Percentiles rank a stretch among this genome's conserved stretches.
These are phyloP conservation scores for Athripsodes cinereus DNA, from an alignment of 2,888 invertebrate species.

Conservation along the genomic window DNA sequence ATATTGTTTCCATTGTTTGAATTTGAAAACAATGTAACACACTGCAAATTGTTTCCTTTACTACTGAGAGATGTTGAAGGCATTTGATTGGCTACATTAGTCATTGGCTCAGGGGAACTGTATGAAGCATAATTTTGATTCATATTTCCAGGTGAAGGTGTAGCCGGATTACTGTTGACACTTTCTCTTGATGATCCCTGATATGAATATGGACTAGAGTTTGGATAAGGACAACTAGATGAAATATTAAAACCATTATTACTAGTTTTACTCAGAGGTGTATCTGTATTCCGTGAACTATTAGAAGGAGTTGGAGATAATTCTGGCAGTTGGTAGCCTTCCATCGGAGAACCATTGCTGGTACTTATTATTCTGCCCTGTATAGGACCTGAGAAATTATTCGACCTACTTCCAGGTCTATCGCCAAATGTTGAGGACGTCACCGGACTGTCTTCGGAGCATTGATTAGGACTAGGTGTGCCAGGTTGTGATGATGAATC, in stretches of 20 bases:
- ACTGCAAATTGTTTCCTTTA: conserved; percentile 11
- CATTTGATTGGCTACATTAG: conserved; percentile 13
- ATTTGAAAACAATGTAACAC: background rate
- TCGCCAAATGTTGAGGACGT: conserved; percentile 64
- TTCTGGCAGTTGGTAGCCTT: conserved; percentile 46
- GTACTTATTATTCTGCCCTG: conserved; percentile 82
- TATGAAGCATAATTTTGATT: conserved; percentile 40
- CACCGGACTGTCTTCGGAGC: conserved; percentile 55
- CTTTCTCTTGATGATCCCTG: conserved; percentile 40
- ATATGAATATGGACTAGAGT: conserved; percentile 49
- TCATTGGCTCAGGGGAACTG: conserved; percentile 42
- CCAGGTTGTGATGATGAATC: conserved; percentile 48
- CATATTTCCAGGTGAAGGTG: conserved; percentile 37
- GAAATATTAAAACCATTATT: conserved; percentile 36
- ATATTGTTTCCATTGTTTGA: conserved; percentile 2
- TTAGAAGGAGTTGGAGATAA: conserved; percentile 56
- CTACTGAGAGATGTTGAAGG: conserved; percentile 11
- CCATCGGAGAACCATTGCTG: conserved; percentile 68
- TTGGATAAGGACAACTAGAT: conserved; percentile 40
- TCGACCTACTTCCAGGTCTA: conserved; percentile 41
- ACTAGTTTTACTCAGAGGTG: conserved; percentile 41
- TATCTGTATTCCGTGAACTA: conserved; percentile 48
- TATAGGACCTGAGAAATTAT: conserved; percentile 60
- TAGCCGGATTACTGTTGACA: conserved; percentile 39
- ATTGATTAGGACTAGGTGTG: conserved; percentile 51